Evolutionary conservation across 1,140 invertebrate species (phyloP), one percentile per base, ranked within the genome.

Genomic region (Drosophila kepulauana): DNA sequence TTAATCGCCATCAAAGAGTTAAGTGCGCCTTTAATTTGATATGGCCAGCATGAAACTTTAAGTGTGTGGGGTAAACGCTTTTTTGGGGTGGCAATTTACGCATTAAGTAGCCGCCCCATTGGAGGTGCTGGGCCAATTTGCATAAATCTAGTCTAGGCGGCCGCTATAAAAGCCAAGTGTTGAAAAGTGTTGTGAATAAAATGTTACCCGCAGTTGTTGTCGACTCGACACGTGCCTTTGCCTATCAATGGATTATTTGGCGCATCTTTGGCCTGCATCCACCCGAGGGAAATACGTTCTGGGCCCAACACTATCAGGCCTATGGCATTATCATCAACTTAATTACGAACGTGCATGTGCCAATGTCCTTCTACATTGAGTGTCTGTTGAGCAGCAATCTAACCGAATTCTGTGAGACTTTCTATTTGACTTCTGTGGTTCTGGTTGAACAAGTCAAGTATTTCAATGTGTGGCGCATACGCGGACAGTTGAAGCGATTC

Each of bases 201-300:
- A 70, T 68, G 49, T 10, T 15, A n/a, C 1, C 15, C 20, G 20
- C 20, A 25, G 20, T 25, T 25, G 20, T 3, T 1, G 46, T 70
- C n/a, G 72, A 86, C n/a, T 88, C 82, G 5, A 78, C 62, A 13
- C 30, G 30, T 1, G 78, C 91, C 1, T 59, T 91, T 33, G 13
- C 43, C 2, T 38, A 71, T 20, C 81, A 82, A 11, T 91, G 82
- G 86, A 10, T 10, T 11, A 25, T 91, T 2, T 91, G 82, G 66
- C 68, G 75, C 5, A 0, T 81, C 0, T 41, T 52, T 1, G 91
- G 91, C 0, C 0, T 82, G 5, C 51, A 79, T 63, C 48, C 75
- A 8, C 75, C 90, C 2, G 20, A 20, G 0, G 13, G 0, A 3
- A 4, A 38, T 1, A 56, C 62, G 0, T n/a, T 56, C 6, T 88